Evolutionary conservation across 2,888 invertebrate genomes (phyloP).

Genomic region (Clepsis dumicolana): DNA sequence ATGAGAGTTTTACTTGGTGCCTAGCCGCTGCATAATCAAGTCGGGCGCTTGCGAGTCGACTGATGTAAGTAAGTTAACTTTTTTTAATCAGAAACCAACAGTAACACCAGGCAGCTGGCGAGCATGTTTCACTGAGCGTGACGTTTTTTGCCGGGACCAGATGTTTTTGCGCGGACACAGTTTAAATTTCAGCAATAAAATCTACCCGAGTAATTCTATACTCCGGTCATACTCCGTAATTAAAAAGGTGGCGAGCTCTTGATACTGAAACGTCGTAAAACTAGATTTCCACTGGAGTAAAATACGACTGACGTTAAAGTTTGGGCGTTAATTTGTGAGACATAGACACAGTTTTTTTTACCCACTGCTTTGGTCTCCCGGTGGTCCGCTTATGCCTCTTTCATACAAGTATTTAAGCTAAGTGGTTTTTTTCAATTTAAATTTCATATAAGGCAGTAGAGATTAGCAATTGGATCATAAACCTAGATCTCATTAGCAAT

Average conservation of each 20-base stretch:
- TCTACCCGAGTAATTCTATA: slow-evolving; percentile 66
- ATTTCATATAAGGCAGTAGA: too few relatives aligned
- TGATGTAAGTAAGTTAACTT: slow-evolving; percentile 28
- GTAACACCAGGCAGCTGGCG: slow-evolving; percentile 64
- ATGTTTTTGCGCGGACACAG: slow-evolving; percentile 65
- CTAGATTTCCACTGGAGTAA: slow-evolving; percentile 38
- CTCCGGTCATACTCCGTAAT: slow-evolving; percentile 56
- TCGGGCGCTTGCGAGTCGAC: slow-evolving; percentile 11
- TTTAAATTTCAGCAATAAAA: slow-evolving; percentile 78
- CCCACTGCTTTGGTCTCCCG: slow-evolving; percentile 18
- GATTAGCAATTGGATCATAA: neutral
- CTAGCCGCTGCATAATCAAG: slow-evolving; percentile 22
- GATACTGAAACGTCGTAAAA: slow-evolving; percentile 41
- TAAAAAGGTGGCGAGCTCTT: slow-evolving; percentile 54
- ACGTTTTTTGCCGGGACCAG: slow-evolving; percentile 74
- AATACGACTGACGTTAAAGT: slow-evolving; percentile 43
- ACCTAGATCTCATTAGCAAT: slow-evolving; percentile 33
- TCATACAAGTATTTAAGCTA: neutral
- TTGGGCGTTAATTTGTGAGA: slow-evolving; percentile 45
- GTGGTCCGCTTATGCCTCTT: slow-evolving; percentile 17
- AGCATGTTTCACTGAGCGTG: slow-evolving; percentile 76
- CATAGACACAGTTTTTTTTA: slow-evolving; percentile 30
- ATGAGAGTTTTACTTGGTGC: slow-evolving; percentile 20
- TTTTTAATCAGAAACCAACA: slow-evolving; percentile 30
- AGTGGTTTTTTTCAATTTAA: neutral